Evolutionary conservation across 1,140 invertebrate genomes (phyloP).

Genomic region (Apis laboriosa): DNA sequence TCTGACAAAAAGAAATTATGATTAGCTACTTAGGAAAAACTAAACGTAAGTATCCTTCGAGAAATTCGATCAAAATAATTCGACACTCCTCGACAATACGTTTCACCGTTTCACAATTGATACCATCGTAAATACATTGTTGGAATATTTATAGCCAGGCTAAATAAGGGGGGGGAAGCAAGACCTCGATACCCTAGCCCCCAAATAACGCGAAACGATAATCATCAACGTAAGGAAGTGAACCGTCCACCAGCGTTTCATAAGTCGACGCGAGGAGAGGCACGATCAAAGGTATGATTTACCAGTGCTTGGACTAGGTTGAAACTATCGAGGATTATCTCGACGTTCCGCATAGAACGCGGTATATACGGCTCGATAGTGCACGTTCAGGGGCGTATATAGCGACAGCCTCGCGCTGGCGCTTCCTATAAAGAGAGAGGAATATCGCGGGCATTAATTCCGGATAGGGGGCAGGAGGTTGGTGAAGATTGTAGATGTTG

Average conservation of each 20-base stretch:
- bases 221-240: neutral
- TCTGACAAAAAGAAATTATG: no score
- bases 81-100: no score
- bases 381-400: slow-evolving; percentile 15
- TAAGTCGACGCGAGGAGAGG: neutral
- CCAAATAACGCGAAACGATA: neutral
- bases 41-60: no score
- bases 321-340: slow-evolving; percentile 13
- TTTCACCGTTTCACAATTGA: no score
- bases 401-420: slow-evolving; percentile 22
- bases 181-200: neutral
- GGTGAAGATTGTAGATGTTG: slow-evolving; percentile 28
- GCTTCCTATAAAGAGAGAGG: slow-evolving; percentile 42
- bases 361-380: slow-evolving; percentile 11
- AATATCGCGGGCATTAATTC: slow-evolving; percentile 55
- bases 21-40: no score
- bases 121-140: no score
- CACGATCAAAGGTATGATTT: neutral
- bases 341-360: slow-evolving; percentile 7
- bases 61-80: no score
- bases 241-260: neutral
- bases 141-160: no score
- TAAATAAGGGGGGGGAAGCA: no score
- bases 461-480: slow-evolving; percentile 45
- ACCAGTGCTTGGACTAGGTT: neutral